Percentiles rank a stretch among this genome's conserved stretches.
These are phyloP conservation scores for Drepana falcataria DNA, from an alignment of 2,888 invertebrate genomes.

Conservation along the genomic window DNA sequence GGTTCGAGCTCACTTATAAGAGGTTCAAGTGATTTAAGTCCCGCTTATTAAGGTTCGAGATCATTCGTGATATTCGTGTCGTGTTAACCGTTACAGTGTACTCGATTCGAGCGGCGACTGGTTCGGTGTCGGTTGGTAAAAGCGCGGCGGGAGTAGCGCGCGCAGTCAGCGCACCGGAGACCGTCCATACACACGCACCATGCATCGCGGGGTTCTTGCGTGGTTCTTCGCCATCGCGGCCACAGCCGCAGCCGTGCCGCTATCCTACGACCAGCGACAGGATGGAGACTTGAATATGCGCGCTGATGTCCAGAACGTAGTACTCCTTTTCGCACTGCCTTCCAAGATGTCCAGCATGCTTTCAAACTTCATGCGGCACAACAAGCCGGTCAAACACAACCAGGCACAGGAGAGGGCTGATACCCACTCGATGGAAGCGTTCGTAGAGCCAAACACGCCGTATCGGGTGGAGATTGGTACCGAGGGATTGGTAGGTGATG, in stretches of 20 bases:
- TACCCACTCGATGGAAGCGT: conserved; percentile 68
- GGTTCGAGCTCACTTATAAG: background rate
- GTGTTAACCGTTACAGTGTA: conserved; percentile 72
- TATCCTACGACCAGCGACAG: conserved; percentile 83
- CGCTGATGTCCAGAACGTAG: conserved; percentile 86
- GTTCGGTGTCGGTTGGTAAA: conserved; percentile 64
- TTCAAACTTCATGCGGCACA: conserved; percentile 28
- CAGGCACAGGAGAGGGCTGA: conserved; percentile 60
- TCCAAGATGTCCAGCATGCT: conserved; percentile 24
- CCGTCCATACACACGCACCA: conserved; percentile 53
- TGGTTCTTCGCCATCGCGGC: conserved; percentile 43
- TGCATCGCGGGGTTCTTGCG: conserved; percentile 26
- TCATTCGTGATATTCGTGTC: conserved; percentile 43
- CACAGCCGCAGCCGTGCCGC: conserved; percentile 40
- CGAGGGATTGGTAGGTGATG: conserved; percentile 39
- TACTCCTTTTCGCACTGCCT: conserved; percentile 79
- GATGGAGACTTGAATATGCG: conserved; percentile 86
- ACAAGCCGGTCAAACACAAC: conserved; percentile 30
- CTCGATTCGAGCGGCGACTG: conserved; percentile 65
- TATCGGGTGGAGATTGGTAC: conserved; percentile 82
- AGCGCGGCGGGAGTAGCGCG: conserved; percentile 56
- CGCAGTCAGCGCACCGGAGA: conserved; percentile 52
- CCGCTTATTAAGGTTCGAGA: conserved; percentile 27
- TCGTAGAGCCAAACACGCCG: conserved; percentile 83
- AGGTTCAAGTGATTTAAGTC: conserved; percentile 5